phyloP scores from a whole-genome alignment of 2,797 vertebrate species.

The Callimico goeldii region DNA sequence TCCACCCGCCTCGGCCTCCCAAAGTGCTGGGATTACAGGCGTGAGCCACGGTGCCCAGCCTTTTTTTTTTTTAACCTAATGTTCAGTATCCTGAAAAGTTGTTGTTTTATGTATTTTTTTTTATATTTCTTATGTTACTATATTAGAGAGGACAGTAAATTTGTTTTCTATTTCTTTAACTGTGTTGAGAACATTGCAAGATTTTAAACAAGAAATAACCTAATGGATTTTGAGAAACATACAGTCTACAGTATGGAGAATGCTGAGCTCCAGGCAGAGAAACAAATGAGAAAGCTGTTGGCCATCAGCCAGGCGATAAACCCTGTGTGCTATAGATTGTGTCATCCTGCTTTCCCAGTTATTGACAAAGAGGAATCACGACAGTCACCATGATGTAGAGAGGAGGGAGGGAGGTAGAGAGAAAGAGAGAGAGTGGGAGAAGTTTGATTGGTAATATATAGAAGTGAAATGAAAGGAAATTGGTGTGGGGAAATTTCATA shows the following conservation, averaged over 20 bases:
- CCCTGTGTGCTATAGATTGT: neutral
- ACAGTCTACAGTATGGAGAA: neutral
- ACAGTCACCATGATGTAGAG: neutral
- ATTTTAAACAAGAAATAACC: neutral
- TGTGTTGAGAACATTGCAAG: neutral
- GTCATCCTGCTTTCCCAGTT: neutral
- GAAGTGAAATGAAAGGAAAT: neutral
- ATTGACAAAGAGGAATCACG: neutral
- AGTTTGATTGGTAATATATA: neutral
- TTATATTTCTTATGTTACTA: neutral
- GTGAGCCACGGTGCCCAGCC: too few relatives aligned
- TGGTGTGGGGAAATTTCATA: neutral
- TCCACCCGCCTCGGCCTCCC: too few relatives aligned
- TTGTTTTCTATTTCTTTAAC: neutral
- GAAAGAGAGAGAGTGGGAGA: neutral
- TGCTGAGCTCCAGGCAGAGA: neutral
- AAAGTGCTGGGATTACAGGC: too few relatives aligned
- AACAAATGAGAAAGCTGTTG: neutral
- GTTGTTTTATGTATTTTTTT: neutral
- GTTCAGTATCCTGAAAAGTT: neutral
- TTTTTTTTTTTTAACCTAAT: neutral
- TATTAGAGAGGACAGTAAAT: neutral
- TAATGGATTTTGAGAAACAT: neutral
- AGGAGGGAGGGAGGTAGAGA: neutral
- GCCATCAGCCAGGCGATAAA: neutral